A percentile compares a stretch with the other conserved stretches of the same genome.
Conservation (phyloP, 2,888 invertebrate species). For the Abrostola triplasia region DNA sequence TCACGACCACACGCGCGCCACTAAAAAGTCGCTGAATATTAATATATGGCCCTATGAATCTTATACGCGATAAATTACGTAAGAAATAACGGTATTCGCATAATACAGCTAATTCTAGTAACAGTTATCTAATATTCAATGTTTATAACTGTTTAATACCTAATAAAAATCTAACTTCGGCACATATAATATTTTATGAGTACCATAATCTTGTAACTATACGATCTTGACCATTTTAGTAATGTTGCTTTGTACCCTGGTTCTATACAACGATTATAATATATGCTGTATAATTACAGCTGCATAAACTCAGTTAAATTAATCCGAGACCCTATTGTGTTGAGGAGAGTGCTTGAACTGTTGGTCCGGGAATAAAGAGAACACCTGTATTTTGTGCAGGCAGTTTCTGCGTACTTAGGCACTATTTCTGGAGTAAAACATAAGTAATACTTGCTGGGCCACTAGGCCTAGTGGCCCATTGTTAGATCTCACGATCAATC, state of each 20-base stretch:
- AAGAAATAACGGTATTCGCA: conserved; percentile 23
- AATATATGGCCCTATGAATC: conserved; percentile 22
- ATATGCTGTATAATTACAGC: background rate
- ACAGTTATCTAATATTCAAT: conserved; percentile 30
- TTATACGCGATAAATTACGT: conserved; percentile 18
- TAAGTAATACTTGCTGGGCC: no score
- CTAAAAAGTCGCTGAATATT: conserved; percentile 47
- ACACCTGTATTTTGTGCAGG: no score
- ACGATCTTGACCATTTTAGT: conserved; percentile 11
- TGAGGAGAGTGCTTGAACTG: no score
- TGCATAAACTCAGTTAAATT: background rate
- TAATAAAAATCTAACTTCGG: conserved; percentile 25
- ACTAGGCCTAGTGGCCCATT: no score
- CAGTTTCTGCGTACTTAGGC: no score
- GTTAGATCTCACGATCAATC: no score
- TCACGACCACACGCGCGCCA: conserved; percentile 7
- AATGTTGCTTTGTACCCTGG: background rate
- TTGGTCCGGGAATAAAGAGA: no score
- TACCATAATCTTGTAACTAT: conserved; percentile 17
- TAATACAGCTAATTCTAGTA: conserved; percentile 28
- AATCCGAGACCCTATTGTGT: no score
- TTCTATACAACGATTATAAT: background rate
- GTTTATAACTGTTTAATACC: conserved; percentile 20
- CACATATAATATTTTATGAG: conserved; percentile 13
- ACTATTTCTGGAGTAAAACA: no score